Evolutionary conservation across 92 coral and sea anemone genomes (phyloP).

Genomic region (Nematostella vectensis): DNA sequence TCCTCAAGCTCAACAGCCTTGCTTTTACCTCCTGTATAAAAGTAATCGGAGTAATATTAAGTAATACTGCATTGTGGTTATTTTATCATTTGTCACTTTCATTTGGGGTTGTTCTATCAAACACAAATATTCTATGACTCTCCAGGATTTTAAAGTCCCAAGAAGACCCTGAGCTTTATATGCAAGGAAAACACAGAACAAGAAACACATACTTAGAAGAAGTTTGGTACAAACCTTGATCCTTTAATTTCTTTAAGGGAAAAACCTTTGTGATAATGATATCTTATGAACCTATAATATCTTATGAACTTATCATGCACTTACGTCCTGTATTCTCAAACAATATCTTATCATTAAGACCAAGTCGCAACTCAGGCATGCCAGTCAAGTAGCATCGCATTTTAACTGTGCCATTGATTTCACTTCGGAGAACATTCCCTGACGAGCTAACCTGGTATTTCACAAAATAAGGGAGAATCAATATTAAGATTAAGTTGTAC

Average conservation of each 20-base stretch:
- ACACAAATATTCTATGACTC: not conserved
- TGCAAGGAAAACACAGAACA: no score
- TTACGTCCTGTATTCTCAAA: slow-evolving; percentile 97
- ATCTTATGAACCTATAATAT: not conserved
- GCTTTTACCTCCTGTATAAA: slow-evolving; percentile 78
- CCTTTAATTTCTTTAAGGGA: no score
- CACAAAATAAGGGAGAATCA: no score
- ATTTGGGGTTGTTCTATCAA: not conserved
- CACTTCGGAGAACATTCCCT: slow-evolving; percentile 97
- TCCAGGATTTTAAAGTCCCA: no score
- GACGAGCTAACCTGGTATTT: slow-evolving; percentile 84
- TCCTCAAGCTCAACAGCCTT: slow-evolving; percentile 99
- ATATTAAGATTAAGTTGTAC: no score
- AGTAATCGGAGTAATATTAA: not conserved
- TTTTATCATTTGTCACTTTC: no score
- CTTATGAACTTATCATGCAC: slow-evolving; percentile 12
- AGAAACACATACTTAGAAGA: no score
- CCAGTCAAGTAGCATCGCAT: slow-evolving; percentile 93
- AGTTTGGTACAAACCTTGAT: no score
- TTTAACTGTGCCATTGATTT: slow-evolving; percentile 90
- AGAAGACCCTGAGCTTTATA: no score
- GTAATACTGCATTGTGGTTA: not conserved
- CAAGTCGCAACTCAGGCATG: slow-evolving; percentile 96
- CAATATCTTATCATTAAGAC: slow-evolving; percentile 90
- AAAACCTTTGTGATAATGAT: not conserved